These are phyloP conservation scores for Catharus ustulatus DNA, from an alignment of 2,797 vertebrate species.

Conservation along the genomic window DNA sequence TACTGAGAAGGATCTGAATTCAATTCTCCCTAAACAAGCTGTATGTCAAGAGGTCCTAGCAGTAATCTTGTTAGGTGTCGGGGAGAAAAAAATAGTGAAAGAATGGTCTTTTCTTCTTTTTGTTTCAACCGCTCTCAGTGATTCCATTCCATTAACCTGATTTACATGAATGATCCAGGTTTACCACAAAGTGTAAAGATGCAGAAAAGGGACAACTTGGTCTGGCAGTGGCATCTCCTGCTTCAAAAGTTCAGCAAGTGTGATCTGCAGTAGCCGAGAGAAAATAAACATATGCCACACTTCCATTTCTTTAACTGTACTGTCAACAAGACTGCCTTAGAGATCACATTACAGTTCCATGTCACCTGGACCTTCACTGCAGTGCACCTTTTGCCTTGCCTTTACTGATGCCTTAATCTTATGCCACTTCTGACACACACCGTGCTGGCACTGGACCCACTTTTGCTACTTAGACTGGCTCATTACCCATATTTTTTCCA, in stretches of 20 bases:
- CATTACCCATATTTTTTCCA: neutral
- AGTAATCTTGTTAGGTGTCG: neutral
- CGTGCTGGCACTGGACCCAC: rapidly evolving
- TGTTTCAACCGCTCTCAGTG: neutral
- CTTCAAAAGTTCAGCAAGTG: neutral
- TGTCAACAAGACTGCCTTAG: neutral
- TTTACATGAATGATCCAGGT: neutral
- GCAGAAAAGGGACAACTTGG: neutral
- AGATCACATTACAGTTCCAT: neutral
- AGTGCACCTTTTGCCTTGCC: neutral
- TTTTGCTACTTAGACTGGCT: neutral
- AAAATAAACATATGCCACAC: neutral
- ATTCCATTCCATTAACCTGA: neutral
- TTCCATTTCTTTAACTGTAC: neutral
- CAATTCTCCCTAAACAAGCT: neutral
- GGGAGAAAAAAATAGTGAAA: neutral
- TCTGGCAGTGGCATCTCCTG: neutral
- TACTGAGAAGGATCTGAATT: neutral
- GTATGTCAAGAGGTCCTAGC: neutral
- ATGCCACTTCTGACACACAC: rapidly evolving
- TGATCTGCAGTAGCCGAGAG: neutral
- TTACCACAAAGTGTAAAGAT: neutral
- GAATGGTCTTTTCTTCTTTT: neutral
- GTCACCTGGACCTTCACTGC: neutral
- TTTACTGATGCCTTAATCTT: neutral